Conservation (phyloP, 2,888 invertebrate species). For the Anodontia alba region DNA sequence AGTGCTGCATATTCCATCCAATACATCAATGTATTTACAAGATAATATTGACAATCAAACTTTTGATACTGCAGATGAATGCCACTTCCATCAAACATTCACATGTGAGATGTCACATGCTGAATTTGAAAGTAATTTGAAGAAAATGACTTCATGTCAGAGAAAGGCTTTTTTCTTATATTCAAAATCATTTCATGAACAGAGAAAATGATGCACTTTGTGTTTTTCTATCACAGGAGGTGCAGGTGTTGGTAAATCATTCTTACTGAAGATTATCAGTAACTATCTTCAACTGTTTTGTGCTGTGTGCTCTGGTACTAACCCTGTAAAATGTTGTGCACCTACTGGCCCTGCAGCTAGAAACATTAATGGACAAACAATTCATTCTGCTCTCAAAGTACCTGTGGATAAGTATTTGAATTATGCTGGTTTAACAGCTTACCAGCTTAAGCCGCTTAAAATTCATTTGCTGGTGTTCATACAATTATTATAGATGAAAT, state of each 20-base stretch:
- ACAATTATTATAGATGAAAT: slow-evolving; percentile 55
- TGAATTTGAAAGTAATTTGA: slow-evolving; percentile 16
- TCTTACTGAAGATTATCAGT: slow-evolving; percentile 26
- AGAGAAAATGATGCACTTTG: background rate
- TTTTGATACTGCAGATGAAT: background rate
- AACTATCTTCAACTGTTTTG: slow-evolving; percentile 28
- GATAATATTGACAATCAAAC: background rate
- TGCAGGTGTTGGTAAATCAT: slow-evolving; percentile 44
- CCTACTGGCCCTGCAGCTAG: slow-evolving; percentile 54
- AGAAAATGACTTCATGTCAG: slow-evolving; percentile 25
- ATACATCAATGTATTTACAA: too few relatives aligned
- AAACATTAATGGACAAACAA: slow-evolving; percentile 41
- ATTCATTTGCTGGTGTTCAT: slow-evolving; percentile 37
- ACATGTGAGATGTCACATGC: slow-evolving; percentile 14
- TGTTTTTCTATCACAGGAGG: slow-evolving; percentile 42
- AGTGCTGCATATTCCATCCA: too few relatives aligned
- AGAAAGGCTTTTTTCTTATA: slow-evolving; percentile 10
- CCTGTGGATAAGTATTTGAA: slow-evolving; percentile 45
- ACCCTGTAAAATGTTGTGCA: slow-evolving; percentile 37
- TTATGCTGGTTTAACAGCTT: slow-evolving; percentile 32
- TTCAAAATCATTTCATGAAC: background rate
- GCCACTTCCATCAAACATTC: slow-evolving; percentile 26
- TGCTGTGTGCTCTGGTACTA: slow-evolving; percentile 11
- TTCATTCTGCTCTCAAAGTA: slow-evolving; percentile 45
- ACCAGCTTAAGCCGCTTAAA: slow-evolving; percentile 21